Base-by-base conservation (phyloP, 2,888 invertebrate genomes). In the Salpingus planirostris region DNA sequence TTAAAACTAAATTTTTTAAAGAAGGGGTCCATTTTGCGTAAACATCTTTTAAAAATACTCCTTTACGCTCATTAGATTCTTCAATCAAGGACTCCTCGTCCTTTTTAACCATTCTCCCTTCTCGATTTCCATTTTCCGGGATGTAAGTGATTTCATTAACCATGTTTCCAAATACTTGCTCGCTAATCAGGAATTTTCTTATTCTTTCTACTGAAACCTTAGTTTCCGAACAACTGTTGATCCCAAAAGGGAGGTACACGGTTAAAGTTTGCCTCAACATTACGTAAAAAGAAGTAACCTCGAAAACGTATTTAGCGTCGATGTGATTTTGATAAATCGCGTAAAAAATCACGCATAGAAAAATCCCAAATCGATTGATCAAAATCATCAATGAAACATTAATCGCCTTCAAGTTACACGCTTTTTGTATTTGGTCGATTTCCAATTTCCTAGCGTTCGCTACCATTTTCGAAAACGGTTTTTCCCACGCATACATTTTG, bases 341-440 rank as follows among this genome's bases (percentile, higher is more conserved):
- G 53, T 80, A 88, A 0, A 80, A 73, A 15, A 86, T 67, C 28
- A 92, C 72, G 2, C 87, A 86, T 30, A 85, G 73, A 55, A 82
- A 87, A n/a, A 90, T 69, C 1, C 90, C 81, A 23, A 88, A 73
- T 42, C 90, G 77, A 50, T 87, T 83, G 0, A 88, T 83, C 56
- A 87, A 89, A 24, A 90, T 79, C 52, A 73, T 59, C 39, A 73
- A 58, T 0, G 78, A 75, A 15, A 74, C 66, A 11, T 74, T 76
- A 45, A 78, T 73, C 0, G 74, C 78, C 51, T 73, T 68, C 36
- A 79, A 69, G 61, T 76, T 74, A 0, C 80, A 76, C 3, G 76
- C 75, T 15, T 69, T 64, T 43, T 71, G 67, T 33, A 83, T 70
- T 33, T 74, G 71, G 31, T 69, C 67, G 10, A 86, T 73, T 66